These are phyloP conservation scores for Todiramphus chloris DNA, from an alignment of 2,113 vertebrate species.

Conservation along the genomic window DNA sequence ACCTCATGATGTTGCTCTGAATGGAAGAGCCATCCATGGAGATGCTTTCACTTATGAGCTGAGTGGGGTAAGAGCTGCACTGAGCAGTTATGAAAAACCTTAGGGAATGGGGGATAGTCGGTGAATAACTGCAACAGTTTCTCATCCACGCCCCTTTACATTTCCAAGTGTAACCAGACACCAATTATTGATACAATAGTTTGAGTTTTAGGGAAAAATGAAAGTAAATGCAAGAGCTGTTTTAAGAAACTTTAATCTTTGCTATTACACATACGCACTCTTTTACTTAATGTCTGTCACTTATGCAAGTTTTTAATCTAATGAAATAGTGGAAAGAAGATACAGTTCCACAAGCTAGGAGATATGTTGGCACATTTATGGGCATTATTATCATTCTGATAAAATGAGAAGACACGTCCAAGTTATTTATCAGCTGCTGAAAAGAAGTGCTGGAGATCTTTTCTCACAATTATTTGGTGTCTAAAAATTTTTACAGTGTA, in stretches of 20 bases:
- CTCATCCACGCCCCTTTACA: neutral
- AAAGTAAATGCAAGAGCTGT: neutral
- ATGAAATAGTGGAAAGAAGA: neutral
- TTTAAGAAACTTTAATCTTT: neutral
- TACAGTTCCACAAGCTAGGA: neutral
- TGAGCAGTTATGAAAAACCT: neutral
- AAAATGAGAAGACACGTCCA: neutral
- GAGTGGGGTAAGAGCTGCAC: conserved; percentile 26
- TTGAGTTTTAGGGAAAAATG: neutral
- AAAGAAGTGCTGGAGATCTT: neutral
- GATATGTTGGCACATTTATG: neutral
- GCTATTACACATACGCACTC: neutral
- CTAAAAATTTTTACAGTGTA: neutral
- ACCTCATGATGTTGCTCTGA: conserved; percentile 23
- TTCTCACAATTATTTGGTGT: neutral
- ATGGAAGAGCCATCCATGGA: conserved; percentile 5
- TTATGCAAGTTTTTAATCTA: neutral
- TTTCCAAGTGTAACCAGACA: neutral
- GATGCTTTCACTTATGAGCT: neutral
- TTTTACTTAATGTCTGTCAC: neutral
- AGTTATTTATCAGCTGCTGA: neutral
- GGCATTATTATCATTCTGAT: neutral
- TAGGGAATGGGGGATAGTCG: neutral
- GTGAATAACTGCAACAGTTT: neutral
- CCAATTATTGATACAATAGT: neutral